These are phyloP conservation scores for Onychomys torridus DNA, from an alignment of 2,797 vertebrate genomes.

Conservation along the genomic window DNA sequence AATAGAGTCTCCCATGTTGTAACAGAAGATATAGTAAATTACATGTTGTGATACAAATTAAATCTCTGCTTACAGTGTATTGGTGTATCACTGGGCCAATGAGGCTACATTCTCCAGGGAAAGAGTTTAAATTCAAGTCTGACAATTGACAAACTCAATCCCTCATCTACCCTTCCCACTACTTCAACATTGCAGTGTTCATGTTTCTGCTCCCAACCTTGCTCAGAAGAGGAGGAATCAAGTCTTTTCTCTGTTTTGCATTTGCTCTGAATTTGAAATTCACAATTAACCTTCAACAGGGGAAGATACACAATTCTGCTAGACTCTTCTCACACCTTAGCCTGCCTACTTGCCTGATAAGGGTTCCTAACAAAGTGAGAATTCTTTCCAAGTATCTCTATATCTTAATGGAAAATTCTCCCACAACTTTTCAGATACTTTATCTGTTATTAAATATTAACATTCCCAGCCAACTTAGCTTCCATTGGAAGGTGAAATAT, in stretches of 20 bases:
- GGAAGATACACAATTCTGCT: neutral
- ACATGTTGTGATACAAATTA: neutral
- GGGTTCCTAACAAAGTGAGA: conserved; percentile 66
- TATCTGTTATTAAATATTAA: conserved; percentile 84
- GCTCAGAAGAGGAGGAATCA: neutral
- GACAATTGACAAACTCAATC: neutral
- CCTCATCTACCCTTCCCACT: neutral
- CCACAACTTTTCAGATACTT: conserved; percentile 74
- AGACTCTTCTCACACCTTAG: conserved; percentile 43
- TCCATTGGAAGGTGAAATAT: conserved; percentile 71
- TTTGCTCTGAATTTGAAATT: neutral
- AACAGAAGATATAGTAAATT: neutral
- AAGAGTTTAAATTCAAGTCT: neutral
- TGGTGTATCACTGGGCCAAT: neutral
- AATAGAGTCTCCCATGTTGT: neutral
- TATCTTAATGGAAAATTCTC: conserved; percentile 86
- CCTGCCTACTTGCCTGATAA: conserved; percentile 74
- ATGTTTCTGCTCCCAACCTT: neutral
- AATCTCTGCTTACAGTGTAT: neutral
- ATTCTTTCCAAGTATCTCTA: conserved; percentile 68
- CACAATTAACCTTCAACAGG: neutral
- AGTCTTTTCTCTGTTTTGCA: neutral
- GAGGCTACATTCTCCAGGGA: neutral
- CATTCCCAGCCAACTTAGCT: conserved; percentile 67
- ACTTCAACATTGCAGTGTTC: neutral